Evolutionary conservation across 53 echinoderm and acorn worm species (phyloP).

Genomic region (Mesocentrotus franciscanus): DNA sequence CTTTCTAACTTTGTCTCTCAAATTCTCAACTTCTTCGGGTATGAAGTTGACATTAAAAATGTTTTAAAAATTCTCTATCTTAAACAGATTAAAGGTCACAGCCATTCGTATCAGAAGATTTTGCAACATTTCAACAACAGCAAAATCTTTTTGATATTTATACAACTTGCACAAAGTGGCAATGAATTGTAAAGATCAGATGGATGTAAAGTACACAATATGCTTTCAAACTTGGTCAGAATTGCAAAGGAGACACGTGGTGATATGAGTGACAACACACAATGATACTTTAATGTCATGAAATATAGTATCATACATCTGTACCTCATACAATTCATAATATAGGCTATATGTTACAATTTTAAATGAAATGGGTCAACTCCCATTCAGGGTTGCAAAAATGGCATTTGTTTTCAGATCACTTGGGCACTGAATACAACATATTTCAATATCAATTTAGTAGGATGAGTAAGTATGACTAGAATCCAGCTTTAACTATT

Average conservation of each 20-base stretch:
- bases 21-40: neutral
- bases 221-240: neutral
- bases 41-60: no score
- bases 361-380: neutral
- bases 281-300: constrained; percentile 14
- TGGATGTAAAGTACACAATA: neutral
- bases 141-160: no score
- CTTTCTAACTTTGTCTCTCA: neutral
- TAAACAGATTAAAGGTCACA: no score
- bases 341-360: constrained; percentile 40
- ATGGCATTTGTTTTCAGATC: neutral
- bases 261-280: neutral
- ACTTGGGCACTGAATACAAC: neutral
- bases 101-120: no score
- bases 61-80: no score
- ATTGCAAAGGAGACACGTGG: neutral
- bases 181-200: no score
- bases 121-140: no score
- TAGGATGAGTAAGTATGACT: neutral
- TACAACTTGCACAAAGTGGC: no score
- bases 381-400: neutral
- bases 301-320: neutral
- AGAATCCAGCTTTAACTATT: neutral
- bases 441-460: neutral
- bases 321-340: constrained; percentile 27